Base-by-base conservation (phyloP, 2,113 vertebrate genomes). In the Sula dactylatra region DNA sequence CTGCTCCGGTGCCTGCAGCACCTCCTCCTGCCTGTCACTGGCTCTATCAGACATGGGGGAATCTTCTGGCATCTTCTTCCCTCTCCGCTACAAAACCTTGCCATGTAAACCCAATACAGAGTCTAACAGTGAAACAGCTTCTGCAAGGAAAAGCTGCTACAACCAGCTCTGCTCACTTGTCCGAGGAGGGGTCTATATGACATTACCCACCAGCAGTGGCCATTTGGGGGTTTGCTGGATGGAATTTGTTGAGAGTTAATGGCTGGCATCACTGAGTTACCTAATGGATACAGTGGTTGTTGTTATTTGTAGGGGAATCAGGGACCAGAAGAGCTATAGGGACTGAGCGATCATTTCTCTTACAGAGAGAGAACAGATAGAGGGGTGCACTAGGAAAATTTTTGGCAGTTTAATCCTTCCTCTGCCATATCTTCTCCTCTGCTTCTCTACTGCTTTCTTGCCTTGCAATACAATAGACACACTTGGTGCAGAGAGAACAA, bases 31-130 rank as follows among this genome's bases (percentile, higher is more conserved):
- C 44, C 44, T 44, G 56, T 31, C 38, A 8, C 11, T 22, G 31
- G 9, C 32, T 66, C 25, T 16, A 1, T 44, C 4, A 0, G 62
- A 24, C 32, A 54, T 1, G 1, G 38, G 18, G 24, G 31, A 54
- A 42, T 38, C 24, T 64, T 64, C 45, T 25, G 7, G 16, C 36
- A 42, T 5, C 76, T 52, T 64, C 38, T 29, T 18, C 38, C 14
- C 55, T 2, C 31, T 14, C 44, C 0, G 0, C 59, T 42, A 42
- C 38, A 44, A 66, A n/a, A 29, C 49, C 15, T 66, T 22, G 24
- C 32, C 44, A 67, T 0, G 1, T 13, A 40, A 58, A 67, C 12
- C 25, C 50, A 25, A 8, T 16, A 31, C 36, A 50, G 25, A 42
- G 9, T 52, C 38, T 54, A 67, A 29, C 22, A 34, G 32, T 13